These are phyloP conservation scores for Thereva nobilitata DNA, from an alignment of 2,888 invertebrate genomes.

Conservation along the genomic window DNA sequence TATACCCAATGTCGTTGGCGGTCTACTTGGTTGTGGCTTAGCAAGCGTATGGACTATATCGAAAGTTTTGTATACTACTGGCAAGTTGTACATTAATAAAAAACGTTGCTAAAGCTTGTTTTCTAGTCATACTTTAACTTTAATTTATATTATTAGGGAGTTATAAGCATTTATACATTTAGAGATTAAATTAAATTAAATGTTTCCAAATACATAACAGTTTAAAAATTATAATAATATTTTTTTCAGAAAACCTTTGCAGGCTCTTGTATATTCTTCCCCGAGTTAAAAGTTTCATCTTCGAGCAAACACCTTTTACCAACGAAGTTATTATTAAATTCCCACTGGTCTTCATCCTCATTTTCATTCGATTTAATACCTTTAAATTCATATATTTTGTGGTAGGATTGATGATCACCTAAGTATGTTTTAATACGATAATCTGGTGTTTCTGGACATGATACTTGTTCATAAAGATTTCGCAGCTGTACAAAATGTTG, in stretches of 20 bases:
- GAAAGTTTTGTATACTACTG: slow-evolving; percentile 53
- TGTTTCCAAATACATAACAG: not conserved
- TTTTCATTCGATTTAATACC: slow-evolving; percentile 44
- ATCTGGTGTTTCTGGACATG: slow-evolving; percentile 49
- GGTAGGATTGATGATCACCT: slow-evolving; percentile 41
- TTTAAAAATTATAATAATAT: not conserved
- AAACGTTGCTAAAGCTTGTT: slow-evolving; percentile 45
- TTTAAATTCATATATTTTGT: slow-evolving; percentile 45
- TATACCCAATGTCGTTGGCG: slow-evolving; percentile 68
- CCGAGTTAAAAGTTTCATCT: slow-evolving; percentile 50
- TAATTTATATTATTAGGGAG: not conserved
- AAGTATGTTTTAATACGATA: slow-evolving; percentile 46
- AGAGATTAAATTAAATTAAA: not conserved
- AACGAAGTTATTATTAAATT: slow-evolving; percentile 53
- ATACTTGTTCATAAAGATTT: slow-evolving; percentile 53
- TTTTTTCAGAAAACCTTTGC: slow-evolving; percentile 10
- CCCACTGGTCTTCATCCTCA: slow-evolving; percentile 54
- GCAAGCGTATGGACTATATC: slow-evolving; percentile 59
- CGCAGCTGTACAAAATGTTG: slow-evolving; percentile 56
- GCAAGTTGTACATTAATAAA: slow-evolving; percentile 53
- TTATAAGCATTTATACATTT: slow-evolving; percentile 7
- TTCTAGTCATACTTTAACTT: slow-evolving; percentile 11
- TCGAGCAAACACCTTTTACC: slow-evolving; percentile 54
- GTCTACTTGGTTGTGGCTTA: slow-evolving; percentile 63
- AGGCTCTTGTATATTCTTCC: slow-evolving; percentile 7